Percentiles rank a stretch among this genome's conserved stretches.
These are phyloP conservation scores for Propithecus deckenii DNA, from an alignment of 2,797 vertebrate genomes.

Conservation along the genomic window DNA sequence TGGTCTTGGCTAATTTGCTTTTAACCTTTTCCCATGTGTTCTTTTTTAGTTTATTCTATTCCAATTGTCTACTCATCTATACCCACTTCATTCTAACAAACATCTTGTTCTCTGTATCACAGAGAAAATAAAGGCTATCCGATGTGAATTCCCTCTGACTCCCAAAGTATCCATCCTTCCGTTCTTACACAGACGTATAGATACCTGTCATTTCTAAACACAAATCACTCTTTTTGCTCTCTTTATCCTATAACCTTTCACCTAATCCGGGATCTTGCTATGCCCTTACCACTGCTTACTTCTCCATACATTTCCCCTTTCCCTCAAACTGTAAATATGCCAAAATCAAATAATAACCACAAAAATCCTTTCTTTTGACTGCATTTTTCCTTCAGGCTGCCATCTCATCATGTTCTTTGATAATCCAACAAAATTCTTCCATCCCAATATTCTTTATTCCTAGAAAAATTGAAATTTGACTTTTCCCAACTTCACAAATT, in stretches of 20 bases:
- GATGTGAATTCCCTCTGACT: neutral
- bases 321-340: neutral
- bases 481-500: neutral
- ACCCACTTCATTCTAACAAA: neutral
- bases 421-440: neutral
- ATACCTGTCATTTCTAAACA: neutral
- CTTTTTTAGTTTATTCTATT: neutral
- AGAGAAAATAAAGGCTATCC: neutral
- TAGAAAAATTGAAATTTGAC: neutral
- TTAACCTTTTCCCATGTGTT: neutral
- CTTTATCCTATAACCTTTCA: neutral
- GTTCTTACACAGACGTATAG: neutral
- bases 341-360: neutral
- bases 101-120: neutral
- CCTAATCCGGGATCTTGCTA: neutral
- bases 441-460: neutral
- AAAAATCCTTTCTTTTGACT: neutral
- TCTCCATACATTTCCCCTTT: neutral
- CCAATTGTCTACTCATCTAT: neutral
- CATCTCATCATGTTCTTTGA: neutral
- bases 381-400: neutral
- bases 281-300: neutral
- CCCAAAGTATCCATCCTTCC: neutral
- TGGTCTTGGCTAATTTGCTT: neutral
- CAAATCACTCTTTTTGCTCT: neutral